Conservation (phyloP, 2,797 vertebrate species). For the Tarsius wallacei region DNA sequence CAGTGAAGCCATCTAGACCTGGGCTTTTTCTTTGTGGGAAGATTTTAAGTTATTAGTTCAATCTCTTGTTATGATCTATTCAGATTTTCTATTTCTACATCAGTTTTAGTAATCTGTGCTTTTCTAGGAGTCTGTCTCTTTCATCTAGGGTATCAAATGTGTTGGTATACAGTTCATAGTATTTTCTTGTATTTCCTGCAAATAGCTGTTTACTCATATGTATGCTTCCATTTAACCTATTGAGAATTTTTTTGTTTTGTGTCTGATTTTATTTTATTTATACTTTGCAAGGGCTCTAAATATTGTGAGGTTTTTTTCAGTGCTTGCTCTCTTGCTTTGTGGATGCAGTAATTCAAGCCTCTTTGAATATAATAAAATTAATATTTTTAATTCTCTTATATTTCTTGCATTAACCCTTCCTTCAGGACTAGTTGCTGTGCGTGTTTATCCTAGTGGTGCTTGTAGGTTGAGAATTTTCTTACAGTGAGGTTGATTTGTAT, state of each 20-base stretch:
- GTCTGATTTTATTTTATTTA: slow-evolving; percentile 24
- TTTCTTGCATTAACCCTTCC: neutral
- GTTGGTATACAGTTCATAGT: neutral
- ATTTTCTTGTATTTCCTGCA: slow-evolving; percentile 41
- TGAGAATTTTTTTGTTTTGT: slow-evolving; percentile 1
- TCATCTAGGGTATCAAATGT: neutral
- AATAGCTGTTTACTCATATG: neutral
- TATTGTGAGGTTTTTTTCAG: slow-evolving; percentile 17
- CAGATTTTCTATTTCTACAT: neutral
- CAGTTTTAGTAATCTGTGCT: slow-evolving; percentile 7
- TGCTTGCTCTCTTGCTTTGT: neutral
- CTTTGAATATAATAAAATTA: slow-evolving; percentile 42
- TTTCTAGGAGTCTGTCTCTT: neutral
- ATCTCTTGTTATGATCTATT: neutral
- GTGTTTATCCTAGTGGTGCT: neutral
- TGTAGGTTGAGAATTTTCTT: neutral
- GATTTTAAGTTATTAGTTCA: slow-evolving; percentile 5
- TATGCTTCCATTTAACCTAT: neutral
- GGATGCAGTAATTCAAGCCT: neutral
- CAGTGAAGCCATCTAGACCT: neutral
- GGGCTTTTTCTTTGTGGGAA: neutral
- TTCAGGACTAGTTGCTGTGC: neutral
- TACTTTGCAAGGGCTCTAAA: neutral
- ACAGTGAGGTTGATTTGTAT: neutral
- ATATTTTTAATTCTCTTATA: neutral